Evolutionary conservation across 2,888 invertebrate genomes (phyloP), one percentile per base, ranked within the genome.

Genomic region (Exocentrus adspersus): DNA sequence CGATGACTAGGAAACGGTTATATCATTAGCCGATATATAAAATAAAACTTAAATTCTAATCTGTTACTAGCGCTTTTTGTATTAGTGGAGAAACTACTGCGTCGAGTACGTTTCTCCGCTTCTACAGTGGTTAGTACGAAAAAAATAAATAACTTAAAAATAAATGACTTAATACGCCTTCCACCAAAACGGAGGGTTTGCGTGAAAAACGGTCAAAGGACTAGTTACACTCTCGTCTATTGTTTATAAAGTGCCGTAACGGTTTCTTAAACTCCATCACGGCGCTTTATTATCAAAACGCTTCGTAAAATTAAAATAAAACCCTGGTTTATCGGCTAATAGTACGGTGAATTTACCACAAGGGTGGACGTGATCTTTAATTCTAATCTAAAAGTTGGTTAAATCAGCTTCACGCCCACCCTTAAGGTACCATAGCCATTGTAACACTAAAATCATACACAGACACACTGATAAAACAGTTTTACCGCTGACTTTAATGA

Each of bases 1-100:
- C 74, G 77, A 74, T 81, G 81, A 81, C 81, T 81, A 81, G 81
- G 76, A 77, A 72, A 73, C 74, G 70, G 65, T 71, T 74, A 79
- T 80, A 81, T 78, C 78, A 81, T 81, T 81, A 81, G 81, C 81
- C 81, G 81, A 81, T 81, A 80, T 69, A 74, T 72, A 72, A 73
- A 65, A n/a, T n/a, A n/a, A 65, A 71, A 75, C 77, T 65, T 70
- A 74, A 77, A 77, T 68, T 64, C 72, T 72, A 72, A 67, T 52
- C 54, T 52, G 67, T 30, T 62, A 58, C n/a, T n/a, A n/a, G n/a
- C n/a, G n/a, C n/a, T n/a, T n/a, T n/a, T n/a, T n/a, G n/a, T n/a
- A n/a, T n/a, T n/a, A n/a, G n/a, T n/a, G n/a, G n/a, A n/a, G n/a
- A n/a, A n/a, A n/a, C n/a, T n/a, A n/a, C n/a, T n/a, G n/a, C n/a